Evolutionary conservation across 2,797 vertebrate genomes (phyloP), one percentile per base, ranked within the genome.

Genomic region (Botia kubotai): DNA sequence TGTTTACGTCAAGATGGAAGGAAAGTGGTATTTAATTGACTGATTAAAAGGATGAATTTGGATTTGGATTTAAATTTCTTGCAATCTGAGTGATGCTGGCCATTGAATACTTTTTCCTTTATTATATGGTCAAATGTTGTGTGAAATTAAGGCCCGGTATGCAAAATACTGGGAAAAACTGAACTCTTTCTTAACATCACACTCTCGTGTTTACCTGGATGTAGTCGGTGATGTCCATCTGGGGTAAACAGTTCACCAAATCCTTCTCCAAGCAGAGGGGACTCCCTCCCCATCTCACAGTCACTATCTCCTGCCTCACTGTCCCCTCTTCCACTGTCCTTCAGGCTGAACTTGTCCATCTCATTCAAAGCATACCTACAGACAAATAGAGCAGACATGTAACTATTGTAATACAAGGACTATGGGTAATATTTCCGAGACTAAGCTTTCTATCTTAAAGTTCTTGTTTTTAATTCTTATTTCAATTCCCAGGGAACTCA

Each of bases 311-410:
- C 97, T 0, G 98, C 97, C 91, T 99, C 98, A 6, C 98, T 99
- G 88, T 99, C 98, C 50, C 98, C 98, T 4, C 97, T 95, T 0
- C 98, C 98, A 66, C 98, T 99, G 94, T 99, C 98, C 92, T 99
- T 99, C 90, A 99, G 90, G 87, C 98, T 99, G 91, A 99, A 99
- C 90, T 99, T 99, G 75, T 99, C 98, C 97, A 99, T 99, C 87
- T 99, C 98, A 86, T 99, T 97, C 68, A 99, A 92, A 82, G 97
- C 97, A 81, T 97, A 99, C 88, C 98, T 99, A 90, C 60, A 89
- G 78, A 90, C 17, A 78, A 19, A 77, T 46, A 90, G 57, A 90
- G 77, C 6, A 63, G 16, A 66, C 36, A 4, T 21, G 74, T 60
- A 23, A 6, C 5, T 69, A 21, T 36, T 36, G 6, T 60, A 60